Percentiles rank a stretch among this genome's conserved stretches.
Evolutionary conservation across 2,797 vertebrate species (phyloP).

Genomic region (Etheostoma nigrum): DNA sequence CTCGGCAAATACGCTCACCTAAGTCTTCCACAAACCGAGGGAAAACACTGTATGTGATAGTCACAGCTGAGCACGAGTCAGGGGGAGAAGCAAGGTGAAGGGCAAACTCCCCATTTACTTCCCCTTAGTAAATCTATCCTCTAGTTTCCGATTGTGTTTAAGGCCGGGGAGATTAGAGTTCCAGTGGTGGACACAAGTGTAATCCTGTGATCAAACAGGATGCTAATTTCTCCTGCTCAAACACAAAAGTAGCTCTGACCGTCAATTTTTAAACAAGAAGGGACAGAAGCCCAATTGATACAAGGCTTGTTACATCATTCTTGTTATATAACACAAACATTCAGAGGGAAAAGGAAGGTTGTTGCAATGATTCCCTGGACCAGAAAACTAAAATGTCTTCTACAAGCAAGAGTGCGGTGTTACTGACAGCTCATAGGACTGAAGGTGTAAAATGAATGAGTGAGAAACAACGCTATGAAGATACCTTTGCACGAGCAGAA

Average conservation of each 20-base stretch:
- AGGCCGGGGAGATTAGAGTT: background rate
- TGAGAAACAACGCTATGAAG: background rate
- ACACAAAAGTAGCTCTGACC: constrained; percentile 2
- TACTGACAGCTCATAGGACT: constrained; percentile 5
- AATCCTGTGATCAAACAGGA: constrained; percentile 15
- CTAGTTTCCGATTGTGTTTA: constrained; percentile 13
- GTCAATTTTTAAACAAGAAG: background rate
- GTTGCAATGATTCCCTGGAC: background rate
- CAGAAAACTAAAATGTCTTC: background rate
- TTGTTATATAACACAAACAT: constrained; percentile 11
- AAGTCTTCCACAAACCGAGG: no score
- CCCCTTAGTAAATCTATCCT: constrained; percentile 1
- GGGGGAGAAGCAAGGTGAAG: background rate
- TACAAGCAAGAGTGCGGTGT: background rate
- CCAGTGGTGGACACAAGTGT: background rate
- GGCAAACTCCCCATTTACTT: constrained; percentile 30
- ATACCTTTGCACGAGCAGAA: background rate
- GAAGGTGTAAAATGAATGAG: background rate
- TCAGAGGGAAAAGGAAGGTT: background rate
- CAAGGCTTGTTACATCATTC: constrained; percentile 13
- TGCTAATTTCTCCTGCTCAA: background rate
- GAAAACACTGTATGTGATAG: constrained; percentile 6
- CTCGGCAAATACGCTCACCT: no score
- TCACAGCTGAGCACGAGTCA: background rate
- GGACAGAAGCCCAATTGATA: constrained; percentile 7